Evolutionary conservation across 2,797 vertebrate species (phyloP).

Genomic region (Notolepis coatsorum): DNA sequence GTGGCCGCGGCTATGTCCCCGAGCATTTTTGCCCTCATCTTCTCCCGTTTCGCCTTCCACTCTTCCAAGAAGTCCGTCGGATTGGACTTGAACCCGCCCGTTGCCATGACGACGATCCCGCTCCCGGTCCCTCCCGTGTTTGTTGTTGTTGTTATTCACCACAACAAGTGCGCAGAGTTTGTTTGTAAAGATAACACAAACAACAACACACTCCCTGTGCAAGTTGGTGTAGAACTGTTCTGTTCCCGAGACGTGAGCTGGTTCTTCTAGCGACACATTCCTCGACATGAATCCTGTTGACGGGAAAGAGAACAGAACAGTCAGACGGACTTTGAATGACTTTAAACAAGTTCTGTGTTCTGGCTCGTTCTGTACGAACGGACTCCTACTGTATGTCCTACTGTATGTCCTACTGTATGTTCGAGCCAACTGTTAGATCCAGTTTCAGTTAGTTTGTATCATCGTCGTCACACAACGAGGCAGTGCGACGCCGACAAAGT

Average conservation of each 20-base stretch:
- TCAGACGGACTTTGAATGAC: no score
- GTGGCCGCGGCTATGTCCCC: slow-evolving; percentile 81
- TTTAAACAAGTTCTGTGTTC: no score
- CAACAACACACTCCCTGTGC: slow-evolving; percentile 2
- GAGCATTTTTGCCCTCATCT: slow-evolving; percentile 93
- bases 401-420: no score
- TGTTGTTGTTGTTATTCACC: not conserved
- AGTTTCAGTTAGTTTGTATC: no score
- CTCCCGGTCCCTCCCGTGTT: no score
- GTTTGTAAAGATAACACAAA: no score
- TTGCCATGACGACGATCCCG: slow-evolving; percentile 94
- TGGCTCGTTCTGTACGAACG: no score
- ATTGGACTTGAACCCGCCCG: slow-evolving; percentile 89
- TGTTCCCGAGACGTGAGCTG: not conserved
- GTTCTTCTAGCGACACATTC: slow-evolving; percentile 68
- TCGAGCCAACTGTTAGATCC: no score
- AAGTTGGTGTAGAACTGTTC: slow-evolving; percentile 19
- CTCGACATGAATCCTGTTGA: slow-evolving; percentile 54
- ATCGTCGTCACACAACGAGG: no score
- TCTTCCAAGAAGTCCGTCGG: slow-evolving; percentile 96
- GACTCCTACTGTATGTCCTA: no score
- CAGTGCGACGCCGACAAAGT: no score
- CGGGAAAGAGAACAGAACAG: slow-evolving; percentile 44
- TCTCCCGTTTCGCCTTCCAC: slow-evolving; percentile 97
- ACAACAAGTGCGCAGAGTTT: not conserved